Conservation (phyloP, 1,140 invertebrate genomes). For the Mylabris phalerata region DNA sequence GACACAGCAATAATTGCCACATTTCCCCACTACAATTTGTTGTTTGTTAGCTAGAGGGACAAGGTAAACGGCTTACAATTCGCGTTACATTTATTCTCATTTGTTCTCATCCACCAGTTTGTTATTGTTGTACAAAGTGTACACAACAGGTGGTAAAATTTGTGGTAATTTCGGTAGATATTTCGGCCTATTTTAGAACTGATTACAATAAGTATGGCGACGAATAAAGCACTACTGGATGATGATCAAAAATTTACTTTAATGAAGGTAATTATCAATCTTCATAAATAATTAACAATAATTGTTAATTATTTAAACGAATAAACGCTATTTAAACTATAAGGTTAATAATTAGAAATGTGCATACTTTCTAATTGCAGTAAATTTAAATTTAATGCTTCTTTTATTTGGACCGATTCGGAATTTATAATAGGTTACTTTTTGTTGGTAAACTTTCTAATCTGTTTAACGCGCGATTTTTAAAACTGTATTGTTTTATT, state of each 20-base stretch:
- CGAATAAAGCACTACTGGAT: constrained; percentile 26
- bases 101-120: too few relatives aligned
- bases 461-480: not conserved
- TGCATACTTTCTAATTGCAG: not conserved
- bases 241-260: constrained; percentile 59
- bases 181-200: too few relatives aligned
- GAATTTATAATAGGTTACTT: constrained; percentile 11
- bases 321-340: not conserved
- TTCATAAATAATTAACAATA: not conserved
- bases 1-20: too few relatives aligned
- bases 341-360: not conserved
- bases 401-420: not conserved
- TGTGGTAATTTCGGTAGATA: too few relatives aligned
- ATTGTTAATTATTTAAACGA: not conserved
- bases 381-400: constrained; percentile 3
- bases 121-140: too few relatives aligned
- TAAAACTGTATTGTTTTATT: not conserved
- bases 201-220: not conserved
- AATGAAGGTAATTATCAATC: constrained; percentile 52
- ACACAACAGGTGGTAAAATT: too few relatives aligned
- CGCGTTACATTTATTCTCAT: too few relatives aligned
- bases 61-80: too few relatives aligned
- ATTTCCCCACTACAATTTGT: too few relatives aligned
- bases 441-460: not conserved
- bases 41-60: too few relatives aligned